phyloP scores from a whole-genome alignment of 1,140 invertebrate species.

The Ooceraea biroi region DNA sequence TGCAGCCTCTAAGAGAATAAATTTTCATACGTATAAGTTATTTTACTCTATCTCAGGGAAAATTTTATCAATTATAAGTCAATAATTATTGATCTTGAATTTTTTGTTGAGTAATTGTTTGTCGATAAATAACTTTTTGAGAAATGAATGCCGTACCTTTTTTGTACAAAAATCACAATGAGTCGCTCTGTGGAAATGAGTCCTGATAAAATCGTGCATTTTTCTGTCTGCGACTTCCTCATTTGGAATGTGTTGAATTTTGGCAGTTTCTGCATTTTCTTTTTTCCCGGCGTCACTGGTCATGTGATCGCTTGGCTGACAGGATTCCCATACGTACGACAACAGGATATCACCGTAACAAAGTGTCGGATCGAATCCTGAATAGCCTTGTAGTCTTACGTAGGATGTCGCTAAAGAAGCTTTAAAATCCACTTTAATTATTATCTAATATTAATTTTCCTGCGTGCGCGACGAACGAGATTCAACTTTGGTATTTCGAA shows the following conservation, averaged over 20 bases:
- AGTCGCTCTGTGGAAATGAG: constrained; percentile 94
- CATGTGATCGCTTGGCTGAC: constrained; percentile 57
- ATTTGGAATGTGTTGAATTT: constrained; percentile 74
- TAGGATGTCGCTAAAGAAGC: constrained; percentile 88
- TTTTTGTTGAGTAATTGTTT: no score
- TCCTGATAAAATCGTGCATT: constrained; percentile 92
- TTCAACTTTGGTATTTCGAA: not conserved
- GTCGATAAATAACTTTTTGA: no score
- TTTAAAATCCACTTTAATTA: constrained; percentile 79
- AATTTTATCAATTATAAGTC: not conserved
- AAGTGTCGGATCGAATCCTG: constrained; percentile 95
- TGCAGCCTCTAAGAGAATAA: no score
- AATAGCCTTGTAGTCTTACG: constrained; percentile 86
- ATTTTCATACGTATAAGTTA: no score
- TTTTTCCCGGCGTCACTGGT: constrained; percentile 77
- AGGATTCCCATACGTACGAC: constrained; percentile 91
- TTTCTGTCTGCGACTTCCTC: constrained; percentile 81
- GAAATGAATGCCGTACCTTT: constrained; percentile 89
- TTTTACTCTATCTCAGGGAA: not conserved
- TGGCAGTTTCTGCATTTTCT: constrained; percentile 76
- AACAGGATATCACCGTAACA: constrained; percentile 96
- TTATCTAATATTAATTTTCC: not conserved
- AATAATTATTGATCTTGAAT: not conserved
- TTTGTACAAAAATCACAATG: constrained; percentile 97
- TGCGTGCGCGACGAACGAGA: not conserved